A percentile compares a stretch with the other conserved stretches of the same genome.
phyloP scores from a whole-genome alignment of 1,140 invertebrate genomes.

The Notospermus geniculatus region DNA sequence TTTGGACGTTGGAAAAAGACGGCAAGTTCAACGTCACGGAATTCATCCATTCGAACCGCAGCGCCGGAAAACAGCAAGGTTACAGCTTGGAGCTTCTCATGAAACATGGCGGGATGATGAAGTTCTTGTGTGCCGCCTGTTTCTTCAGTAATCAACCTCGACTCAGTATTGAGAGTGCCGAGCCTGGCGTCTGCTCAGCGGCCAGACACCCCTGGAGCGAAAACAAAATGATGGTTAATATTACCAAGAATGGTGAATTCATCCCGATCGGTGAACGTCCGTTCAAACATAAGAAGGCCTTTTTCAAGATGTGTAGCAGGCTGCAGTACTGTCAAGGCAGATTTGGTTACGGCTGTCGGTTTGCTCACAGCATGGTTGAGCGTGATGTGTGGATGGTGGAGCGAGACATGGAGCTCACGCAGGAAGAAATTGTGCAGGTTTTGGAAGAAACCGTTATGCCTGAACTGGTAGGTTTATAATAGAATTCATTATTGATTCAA shows the following conservation, averaged over 20 bases:
- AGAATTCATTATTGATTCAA: too few species aligned
- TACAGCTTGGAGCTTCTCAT: slow-evolving; percentile 32
- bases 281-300: slow-evolving; percentile 41
- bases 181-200: slow-evolving; percentile 13
- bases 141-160: slow-evolving; percentile 32
- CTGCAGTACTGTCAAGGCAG: slow-evolving; percentile 34
- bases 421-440: slow-evolving; percentile 29
- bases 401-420: slow-evolving; percentile 34
- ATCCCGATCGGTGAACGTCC: slow-evolving; percentile 35
- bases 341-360: slow-evolving; percentile 30
- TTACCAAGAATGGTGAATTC: slow-evolving; percentile 25
- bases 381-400: slow-evolving; percentile 49
- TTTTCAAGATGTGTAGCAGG: slow-evolving; percentile 43
- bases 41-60: slow-evolving; percentile 40
- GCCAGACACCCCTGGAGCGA: slow-evolving; percentile 34
- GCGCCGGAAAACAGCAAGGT: slow-evolving; percentile 15
- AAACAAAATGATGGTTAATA: slow-evolving; percentile 37
- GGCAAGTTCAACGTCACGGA: slow-evolving; percentile 40
- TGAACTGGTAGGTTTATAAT: neutral
- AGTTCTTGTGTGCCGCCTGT: slow-evolving; percentile 40
- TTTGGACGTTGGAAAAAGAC: slow-evolving; percentile 48
- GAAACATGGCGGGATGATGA: slow-evolving; percentile 39
- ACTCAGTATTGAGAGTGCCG: slow-evolving; percentile 22
- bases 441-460: neutral
- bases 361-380: slow-evolving; percentile 48